Evolutionary conservation across 2,888 invertebrate genomes (phyloP).

Genomic region (Hypercompe scribonia): DNA sequence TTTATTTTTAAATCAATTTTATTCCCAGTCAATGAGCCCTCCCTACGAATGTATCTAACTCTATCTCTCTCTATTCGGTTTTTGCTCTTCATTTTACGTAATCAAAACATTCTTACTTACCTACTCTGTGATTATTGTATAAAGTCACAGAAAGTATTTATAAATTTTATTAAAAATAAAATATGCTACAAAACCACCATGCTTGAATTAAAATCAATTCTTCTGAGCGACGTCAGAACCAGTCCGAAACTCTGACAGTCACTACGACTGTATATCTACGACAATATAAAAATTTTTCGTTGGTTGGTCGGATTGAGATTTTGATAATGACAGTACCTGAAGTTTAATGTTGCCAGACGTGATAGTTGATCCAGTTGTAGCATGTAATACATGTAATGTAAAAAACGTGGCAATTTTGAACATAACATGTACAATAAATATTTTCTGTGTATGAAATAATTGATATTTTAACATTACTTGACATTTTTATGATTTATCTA

Average conservation of each 20-base stretch:
- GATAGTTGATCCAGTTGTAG: neutral
- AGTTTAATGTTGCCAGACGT: neutral
- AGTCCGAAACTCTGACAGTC: neutral
- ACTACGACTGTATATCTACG: too few relatives aligned
- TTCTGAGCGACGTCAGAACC: neutral
- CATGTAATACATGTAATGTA: too few relatives aligned
- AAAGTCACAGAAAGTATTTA: neutral
- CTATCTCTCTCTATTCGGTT: neutral
- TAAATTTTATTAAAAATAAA: neutral
- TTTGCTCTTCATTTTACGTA: slow-evolving; percentile 20
- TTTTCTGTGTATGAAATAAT: too few relatives aligned
- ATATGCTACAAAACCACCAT: slow-evolving; percentile 8
- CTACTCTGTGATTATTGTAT: neutral
- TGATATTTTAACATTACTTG: too few relatives aligned
- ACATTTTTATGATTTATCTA: too few relatives aligned
- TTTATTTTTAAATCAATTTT: slow-evolving; percentile 1
- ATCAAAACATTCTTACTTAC: slow-evolving; percentile 20
- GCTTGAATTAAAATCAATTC: neutral
- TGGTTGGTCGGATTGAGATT: neutral
- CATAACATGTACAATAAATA: too few relatives aligned
- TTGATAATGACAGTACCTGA: neutral
- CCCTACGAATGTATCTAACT: neutral
- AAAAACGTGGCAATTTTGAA: too few relatives aligned
- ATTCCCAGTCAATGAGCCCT: neutral
- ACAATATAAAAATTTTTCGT: too few relatives aligned